Conservation (phyloP, 2,113 vertebrate species). For the Poeciliopsis turrubarensis region DNA sequence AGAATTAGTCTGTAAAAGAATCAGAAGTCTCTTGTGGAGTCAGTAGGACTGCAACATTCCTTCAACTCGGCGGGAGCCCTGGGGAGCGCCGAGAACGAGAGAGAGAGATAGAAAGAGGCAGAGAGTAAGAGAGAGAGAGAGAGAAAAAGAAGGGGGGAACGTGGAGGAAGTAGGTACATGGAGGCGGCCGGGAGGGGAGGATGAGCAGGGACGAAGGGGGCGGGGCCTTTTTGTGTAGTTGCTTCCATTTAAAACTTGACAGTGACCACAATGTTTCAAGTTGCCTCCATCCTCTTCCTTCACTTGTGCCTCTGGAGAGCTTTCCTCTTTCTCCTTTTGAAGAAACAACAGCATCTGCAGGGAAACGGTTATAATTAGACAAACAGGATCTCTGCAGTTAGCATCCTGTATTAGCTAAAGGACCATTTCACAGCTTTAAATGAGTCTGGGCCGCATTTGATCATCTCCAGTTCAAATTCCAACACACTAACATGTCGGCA, state of each 20-base stretch:
- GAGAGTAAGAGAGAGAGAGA: background rate
- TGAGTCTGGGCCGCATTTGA: too few relatives aligned
- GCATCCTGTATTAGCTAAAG: too few relatives aligned
- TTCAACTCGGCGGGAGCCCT: slow-evolving; percentile 62
- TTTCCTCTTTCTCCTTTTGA: slow-evolving; percentile 99
- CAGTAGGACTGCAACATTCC: slow-evolving; percentile 73
- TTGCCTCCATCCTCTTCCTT: slow-evolving; percentile 74
- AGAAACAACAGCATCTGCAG: slow-evolving; percentile 98
- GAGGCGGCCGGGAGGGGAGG: slow-evolving; percentile 34
- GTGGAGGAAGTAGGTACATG: slow-evolving; percentile 22
- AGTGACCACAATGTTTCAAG: slow-evolving; percentile 83
- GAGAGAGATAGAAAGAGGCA: background rate
- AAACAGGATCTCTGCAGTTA: too few relatives aligned
- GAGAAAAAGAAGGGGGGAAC: background rate
- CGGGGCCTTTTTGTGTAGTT: slow-evolving; percentile 66
- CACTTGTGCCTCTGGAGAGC: slow-evolving; percentile 94
- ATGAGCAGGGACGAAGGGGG: background rate
- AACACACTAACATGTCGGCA: too few relatives aligned
- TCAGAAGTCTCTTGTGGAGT: slow-evolving; percentile 78
- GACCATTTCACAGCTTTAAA: too few relatives aligned
- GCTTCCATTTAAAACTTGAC: slow-evolving; percentile 84
- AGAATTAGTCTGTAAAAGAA: slow-evolving; percentile 71
- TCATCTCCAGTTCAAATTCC: too few relatives aligned
- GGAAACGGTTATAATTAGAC: slow-evolving; percentile 1
- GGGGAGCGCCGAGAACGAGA: slow-evolving; percentile 55